phyloP scores from a whole-genome alignment of 2,797 vertebrate genomes.

The Rhabdophis nuchalis region DNA sequence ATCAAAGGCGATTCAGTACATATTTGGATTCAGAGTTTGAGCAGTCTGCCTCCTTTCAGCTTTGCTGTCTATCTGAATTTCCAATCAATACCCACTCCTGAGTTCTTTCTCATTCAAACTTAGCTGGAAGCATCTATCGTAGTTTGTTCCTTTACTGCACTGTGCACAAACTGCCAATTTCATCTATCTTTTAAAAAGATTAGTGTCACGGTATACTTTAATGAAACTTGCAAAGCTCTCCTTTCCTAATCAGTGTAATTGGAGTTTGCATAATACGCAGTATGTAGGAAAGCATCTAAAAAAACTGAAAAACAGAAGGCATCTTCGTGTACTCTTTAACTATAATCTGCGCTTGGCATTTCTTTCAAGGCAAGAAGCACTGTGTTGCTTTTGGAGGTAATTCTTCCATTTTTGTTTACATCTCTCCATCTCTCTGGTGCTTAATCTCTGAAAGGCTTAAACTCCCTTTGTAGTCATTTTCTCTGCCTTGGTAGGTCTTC shows the following conservation, averaged over 20 bases:
- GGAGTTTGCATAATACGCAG: not conserved
- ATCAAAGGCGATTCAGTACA: not conserved
- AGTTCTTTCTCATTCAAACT: conserved; percentile 1
- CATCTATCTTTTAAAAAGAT: not conserved
- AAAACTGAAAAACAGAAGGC: not conserved
- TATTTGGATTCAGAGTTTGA: not conserved
- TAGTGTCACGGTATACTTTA: not conserved
- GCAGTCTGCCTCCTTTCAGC: not conserved
- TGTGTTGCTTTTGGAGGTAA: not conserved
- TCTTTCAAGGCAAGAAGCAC: not conserved
- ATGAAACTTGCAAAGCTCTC: not conserved
- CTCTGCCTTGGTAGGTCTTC: not conserved
- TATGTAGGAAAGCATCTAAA: not conserved
- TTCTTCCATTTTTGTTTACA: not conserved
- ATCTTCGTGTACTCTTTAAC: not conserved
- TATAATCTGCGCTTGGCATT: not conserved
- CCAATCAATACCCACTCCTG: conserved; percentile 1
- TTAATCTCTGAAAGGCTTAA: not conserved
- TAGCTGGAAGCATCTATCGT: not conserved
- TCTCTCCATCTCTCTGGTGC: not conserved
- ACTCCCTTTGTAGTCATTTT: not conserved
- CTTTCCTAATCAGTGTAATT: not conserved
- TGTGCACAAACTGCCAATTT: not conserved
- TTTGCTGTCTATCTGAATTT: not conserved
- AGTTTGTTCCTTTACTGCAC: not conserved